phyloP scores from a whole-genome alignment of 2,797 vertebrate genomes.

The Danionella dracula region DNA sequence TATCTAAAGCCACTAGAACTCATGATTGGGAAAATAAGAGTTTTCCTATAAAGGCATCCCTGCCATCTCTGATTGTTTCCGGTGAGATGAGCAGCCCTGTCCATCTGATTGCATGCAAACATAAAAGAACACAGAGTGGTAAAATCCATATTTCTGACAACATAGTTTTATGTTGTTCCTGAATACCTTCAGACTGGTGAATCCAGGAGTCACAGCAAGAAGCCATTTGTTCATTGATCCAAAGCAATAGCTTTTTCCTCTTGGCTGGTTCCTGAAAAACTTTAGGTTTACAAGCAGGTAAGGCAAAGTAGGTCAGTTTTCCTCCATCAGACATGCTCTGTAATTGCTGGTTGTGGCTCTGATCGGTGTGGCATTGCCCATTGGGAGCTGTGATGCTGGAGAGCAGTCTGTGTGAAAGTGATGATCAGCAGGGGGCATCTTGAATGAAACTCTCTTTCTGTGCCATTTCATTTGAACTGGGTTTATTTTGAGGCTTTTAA shows the following conservation, averaged over 20 bases:
- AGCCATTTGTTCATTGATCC: conserved; percentile 24
- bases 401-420: conserved; percentile 10
- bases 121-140: too few species aligned
- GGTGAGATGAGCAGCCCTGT: conserved; percentile 9
- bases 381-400: conserved; percentile 15
- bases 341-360: neutral
- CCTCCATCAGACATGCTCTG: conserved; percentile 4
- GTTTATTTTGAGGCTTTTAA: neutral
- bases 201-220: conserved; percentile 20
- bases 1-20: conserved; percentile 36
- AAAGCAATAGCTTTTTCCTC: conserved; percentile 5
- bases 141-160: neutral
- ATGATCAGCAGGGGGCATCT: conserved; percentile 32
- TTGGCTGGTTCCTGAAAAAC: neutral
- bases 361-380: conserved; percentile 6
- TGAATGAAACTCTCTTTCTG: conserved; percentile 14
- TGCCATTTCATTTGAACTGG: conserved; percentile 18
- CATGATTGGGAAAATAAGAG: conserved; percentile 42
- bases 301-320: conserved; percentile 21
- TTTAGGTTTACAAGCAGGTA: conserved; percentile 18
- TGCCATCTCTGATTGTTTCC: conserved; percentile 19
- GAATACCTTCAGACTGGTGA: conserved; percentile 6
- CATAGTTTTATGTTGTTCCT: neutral
- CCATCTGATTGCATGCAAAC: neutral
- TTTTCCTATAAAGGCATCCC: conserved; percentile 28